Evolutionary conservation across 2,888 invertebrate genomes (phyloP), one percentile per base, ranked within the genome.

Genomic region (Eumerus sabulonum): DNA sequence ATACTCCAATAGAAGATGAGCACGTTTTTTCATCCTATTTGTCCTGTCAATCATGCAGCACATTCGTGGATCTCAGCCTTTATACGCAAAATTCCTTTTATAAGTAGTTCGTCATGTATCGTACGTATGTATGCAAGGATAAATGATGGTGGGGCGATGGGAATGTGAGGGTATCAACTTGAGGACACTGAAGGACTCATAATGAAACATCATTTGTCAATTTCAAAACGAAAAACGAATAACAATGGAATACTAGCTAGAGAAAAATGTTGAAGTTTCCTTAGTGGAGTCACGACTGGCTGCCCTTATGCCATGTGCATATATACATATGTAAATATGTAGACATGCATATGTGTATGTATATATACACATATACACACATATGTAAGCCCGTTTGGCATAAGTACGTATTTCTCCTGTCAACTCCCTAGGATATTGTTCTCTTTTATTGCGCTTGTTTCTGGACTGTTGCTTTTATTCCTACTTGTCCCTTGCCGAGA

Each of bases 141-240:
- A 2, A 35, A 27, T 27, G 27, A 7, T 27, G 2, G 27, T 27
- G 7, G 47, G 27, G 51, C 47, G 59, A 13, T 14, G 18, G 9
- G 11, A 11, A 12, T 45, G 36, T 44, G 40, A 38, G 64, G 57
- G 47, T 51, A 51, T 72, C 64, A 64, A 53, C 54, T 64, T 59
- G 53, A 57, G 67, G 63, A 73, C 59, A 68, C 50, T 53, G 53
- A 73, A 63, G 67, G 63, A 73, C 77, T 73, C 74, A 62, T 81
- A 74, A 81, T 81, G 79, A 81, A 81, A 74, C 74, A 81, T 81
- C 79, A 81, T 81, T 81, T 81, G 79, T 81, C 79, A 81, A 81
- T 81, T 76, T 81, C 74, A 70, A 68, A 74, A 74, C 74, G 74
- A 70, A 74, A 70, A 74, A 70, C 54, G 74, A 74, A 74, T 81